Evolutionary conservation across 1,140 invertebrate species (phyloP).

Genomic region (Brachionus rotundiformis): DNA sequence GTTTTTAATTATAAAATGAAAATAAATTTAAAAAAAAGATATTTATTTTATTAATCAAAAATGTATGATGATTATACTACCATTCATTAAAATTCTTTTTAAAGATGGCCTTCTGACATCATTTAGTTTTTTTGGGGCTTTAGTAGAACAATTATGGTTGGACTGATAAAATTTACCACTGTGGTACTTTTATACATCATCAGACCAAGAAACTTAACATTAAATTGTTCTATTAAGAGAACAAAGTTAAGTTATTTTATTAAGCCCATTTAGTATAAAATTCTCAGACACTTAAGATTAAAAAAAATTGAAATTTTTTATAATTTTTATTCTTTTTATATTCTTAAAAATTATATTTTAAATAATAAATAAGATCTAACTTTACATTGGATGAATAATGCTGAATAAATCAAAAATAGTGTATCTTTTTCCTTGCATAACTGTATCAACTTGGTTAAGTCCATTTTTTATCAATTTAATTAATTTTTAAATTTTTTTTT

Average conservation of each 20-base stretch:
- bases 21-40: neutral
- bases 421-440: no score
- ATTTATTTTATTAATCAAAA: neutral
- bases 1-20: neutral
- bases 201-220: neutral
- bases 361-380: no score
- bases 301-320: neutral
- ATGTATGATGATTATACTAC: slow-evolving; percentile 43
- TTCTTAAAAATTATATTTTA: no score
- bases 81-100: slow-evolving; percentile 39
- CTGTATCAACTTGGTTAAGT: no score
- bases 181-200: neutral
- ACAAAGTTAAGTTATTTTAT: neutral
- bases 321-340: no score
- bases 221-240: neutral
- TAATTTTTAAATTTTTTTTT: no score
- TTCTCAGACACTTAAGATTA: neutral
- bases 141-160: neutral
- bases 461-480: no score
- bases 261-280: neutral
- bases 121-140: neutral
- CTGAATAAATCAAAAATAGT: no score
- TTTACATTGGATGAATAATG: no score
- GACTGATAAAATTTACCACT: neutral
- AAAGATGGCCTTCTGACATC: slow-evolving; percentile 39